Conservation (phyloP, 1,140 invertebrate species). For the Drosophila pruinosa region DNA sequence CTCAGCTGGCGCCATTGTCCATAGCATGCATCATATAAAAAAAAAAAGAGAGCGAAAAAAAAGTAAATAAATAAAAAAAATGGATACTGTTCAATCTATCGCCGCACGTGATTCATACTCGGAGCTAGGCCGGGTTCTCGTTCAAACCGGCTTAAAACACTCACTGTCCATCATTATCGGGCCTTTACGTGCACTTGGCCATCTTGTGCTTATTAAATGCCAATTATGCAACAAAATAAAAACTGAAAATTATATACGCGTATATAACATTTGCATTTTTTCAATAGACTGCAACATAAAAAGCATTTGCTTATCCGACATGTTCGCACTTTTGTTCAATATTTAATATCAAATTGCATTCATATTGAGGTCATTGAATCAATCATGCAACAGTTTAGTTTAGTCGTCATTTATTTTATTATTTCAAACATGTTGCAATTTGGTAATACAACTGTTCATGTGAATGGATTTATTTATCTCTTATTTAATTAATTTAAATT, state of each 20-base stretch:
- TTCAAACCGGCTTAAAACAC: not conserved
- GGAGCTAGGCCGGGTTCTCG: constrained; percentile 6
- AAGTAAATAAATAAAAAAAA: not conserved
- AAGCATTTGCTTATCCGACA: too few species aligned
- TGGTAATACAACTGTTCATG: too few species aligned
- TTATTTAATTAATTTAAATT: too few species aligned
- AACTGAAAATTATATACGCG: not conserved
- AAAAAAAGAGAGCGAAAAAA: not conserved
- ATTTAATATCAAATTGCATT: too few species aligned
- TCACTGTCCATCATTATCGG: constrained; percentile 1
- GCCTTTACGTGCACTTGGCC: constrained; percentile 13
- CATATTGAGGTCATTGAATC: too few species aligned
- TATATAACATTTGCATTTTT: too few species aligned
- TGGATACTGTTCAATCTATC: constrained; percentile 12
- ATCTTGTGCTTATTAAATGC: not conserved
- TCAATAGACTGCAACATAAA: too few species aligned
- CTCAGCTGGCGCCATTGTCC: not conserved
- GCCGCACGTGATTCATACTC: constrained; percentile 27
- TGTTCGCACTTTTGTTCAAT: too few species aligned
- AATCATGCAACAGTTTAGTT: too few species aligned
- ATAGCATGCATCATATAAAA: not conserved
- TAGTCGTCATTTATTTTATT: not conserved
- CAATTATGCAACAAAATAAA: constrained; percentile 9
- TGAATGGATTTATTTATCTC: too few species aligned
- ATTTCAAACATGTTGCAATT: too few species aligned